A percentile compares a stretch with the other conserved stretches of the same genome.
These are phyloP conservation scores for Platynereis dumerilii DNA, from an alignment of 2,888 invertebrate genomes.

Conservation along the genomic window DNA sequence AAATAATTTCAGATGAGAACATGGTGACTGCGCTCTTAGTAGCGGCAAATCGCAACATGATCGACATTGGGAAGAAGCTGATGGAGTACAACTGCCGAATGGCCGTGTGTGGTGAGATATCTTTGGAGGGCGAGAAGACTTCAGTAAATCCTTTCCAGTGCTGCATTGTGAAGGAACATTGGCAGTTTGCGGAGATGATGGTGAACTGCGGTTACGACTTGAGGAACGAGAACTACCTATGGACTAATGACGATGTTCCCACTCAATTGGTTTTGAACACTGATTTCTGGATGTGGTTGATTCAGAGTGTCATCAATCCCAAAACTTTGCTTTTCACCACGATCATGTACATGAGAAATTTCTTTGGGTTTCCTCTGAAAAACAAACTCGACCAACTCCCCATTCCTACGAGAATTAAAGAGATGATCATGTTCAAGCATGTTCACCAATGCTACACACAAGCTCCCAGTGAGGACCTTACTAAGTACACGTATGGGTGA, in stretches of 20 bases:
- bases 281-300: slow-evolving; percentile 10
- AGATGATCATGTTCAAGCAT: background rate
- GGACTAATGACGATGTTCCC: slow-evolving; percentile 6
- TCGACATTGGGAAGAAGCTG: background rate
- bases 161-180: background rate
- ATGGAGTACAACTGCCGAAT: background rate
- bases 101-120: background rate
- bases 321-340: background rate
- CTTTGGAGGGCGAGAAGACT: background rate
- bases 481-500: no score
- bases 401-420: background rate
- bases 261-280: slow-evolving; percentile 1
- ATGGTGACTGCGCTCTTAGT: background rate
- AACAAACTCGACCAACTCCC: background rate
- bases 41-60: background rate
- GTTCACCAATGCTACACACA: background rate
- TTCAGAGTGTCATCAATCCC: background rate
- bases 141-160: background rate
- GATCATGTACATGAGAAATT: background rate
- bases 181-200: background rate
- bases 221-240: slow-evolving; percentile 4
- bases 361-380: background rate
- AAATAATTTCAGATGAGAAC: slow-evolving; percentile 4
- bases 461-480: no score
- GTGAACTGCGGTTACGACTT: slow-evolving; percentile 3